Conservation (phyloP, 2,113 vertebrate genomes). For the Chroicocephalus ridibundus region DNA sequence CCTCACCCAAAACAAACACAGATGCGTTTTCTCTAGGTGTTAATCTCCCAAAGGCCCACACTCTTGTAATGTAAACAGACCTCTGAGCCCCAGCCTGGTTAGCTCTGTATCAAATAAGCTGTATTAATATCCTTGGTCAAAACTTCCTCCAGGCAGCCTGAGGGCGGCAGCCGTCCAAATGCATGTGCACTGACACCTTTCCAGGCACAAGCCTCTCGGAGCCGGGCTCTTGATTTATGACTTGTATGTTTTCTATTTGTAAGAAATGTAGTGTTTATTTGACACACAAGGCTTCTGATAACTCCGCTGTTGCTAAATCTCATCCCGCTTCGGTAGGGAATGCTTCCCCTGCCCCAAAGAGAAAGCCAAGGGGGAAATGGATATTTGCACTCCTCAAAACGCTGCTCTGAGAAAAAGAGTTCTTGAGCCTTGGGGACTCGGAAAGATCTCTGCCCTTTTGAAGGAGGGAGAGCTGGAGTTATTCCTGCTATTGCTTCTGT, state of each 20-base stretch:
- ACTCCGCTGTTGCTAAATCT: neutral
- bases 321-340: neutral
- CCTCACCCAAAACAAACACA: conserved; percentile 71
- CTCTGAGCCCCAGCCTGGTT: conserved; percentile 70
- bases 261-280: conserved; percentile 11
- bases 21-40: conserved; percentile 68
- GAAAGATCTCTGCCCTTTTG: neutral
- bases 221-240: conserved; percentile 1
- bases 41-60: conserved; percentile 49
- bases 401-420: neutral
- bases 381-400: neutral
- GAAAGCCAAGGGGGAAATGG: neutral
- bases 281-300: neutral
- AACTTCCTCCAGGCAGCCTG: conserved; percentile 76
- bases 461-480: neutral
- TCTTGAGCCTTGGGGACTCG: neutral
- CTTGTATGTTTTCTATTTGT: conserved; percentile 29
- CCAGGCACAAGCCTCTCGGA: neutral
- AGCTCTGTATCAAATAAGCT: conserved; percentile 77
- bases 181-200: conserved; percentile 13
- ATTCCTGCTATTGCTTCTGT: neutral
- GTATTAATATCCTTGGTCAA: conserved; percentile 79
- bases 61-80: conserved; percentile 50
- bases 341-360: neutral
- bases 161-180: conserved; percentile 55